phyloP scores from a whole-genome alignment of 2,888 invertebrate genomes.

The Acrocera orbiculus region DNA sequence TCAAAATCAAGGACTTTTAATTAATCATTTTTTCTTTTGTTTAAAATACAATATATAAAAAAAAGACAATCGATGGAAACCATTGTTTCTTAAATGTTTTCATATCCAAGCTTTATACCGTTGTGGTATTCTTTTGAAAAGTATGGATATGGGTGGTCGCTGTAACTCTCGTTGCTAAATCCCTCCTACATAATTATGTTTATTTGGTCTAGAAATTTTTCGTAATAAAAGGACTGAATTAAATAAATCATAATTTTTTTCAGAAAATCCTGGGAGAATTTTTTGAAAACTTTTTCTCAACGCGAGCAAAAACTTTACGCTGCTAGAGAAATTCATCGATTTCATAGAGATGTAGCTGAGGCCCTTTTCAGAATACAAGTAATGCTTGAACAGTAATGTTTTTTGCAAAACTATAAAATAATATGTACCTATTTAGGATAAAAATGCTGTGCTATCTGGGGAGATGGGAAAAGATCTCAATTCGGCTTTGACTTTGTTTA shows the following conservation, averaged over 20 bases:
- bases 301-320: constrained; percentile 77
- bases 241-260: constrained; percentile 7
- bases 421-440: constrained; percentile 36
- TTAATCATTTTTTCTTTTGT: too few relatives aligned
- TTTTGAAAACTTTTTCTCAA: constrained; percentile 70
- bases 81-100: too few relatives aligned
- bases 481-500: constrained; percentile 60
- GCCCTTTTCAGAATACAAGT: constrained; percentile 66
- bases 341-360: constrained; percentile 90
- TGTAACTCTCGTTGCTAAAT: too few relatives aligned
- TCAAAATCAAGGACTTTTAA: too few relatives aligned
- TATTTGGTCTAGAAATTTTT: background rate
- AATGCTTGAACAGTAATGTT: background rate
- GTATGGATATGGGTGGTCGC: too few relatives aligned
- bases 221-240: background rate
- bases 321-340: constrained; percentile 92
- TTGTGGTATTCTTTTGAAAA: too few relatives aligned
- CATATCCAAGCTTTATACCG: too few relatives aligned
- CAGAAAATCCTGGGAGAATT: constrained; percentile 70
- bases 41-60: too few relatives aligned
- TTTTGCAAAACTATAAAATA: background rate
- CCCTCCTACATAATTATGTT: too few relatives aligned
- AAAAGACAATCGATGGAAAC: too few relatives aligned
- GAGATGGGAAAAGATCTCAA: constrained; percentile 69
- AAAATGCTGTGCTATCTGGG: constrained; percentile 67